Evolutionary conservation across 2,113 vertebrate genomes (phyloP).

Genomic region (Rhabdomys dilectus): DNA sequence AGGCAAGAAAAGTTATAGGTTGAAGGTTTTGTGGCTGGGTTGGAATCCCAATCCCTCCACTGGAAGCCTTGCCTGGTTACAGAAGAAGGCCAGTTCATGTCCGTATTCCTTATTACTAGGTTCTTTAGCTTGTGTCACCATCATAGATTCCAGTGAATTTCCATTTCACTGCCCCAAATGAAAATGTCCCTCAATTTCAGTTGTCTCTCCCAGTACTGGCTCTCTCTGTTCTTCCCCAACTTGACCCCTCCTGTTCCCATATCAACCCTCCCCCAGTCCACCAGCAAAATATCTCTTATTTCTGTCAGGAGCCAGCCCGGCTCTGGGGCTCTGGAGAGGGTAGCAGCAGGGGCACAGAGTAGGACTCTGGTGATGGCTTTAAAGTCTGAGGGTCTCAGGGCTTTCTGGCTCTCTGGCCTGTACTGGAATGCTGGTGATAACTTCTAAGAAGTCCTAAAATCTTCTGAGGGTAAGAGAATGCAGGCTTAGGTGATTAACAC

Average conservation of each 20-base stretch:
- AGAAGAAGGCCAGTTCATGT: not conserved
- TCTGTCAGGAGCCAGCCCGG: too few species aligned
- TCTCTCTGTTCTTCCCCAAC: not conserved
- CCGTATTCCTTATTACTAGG: not conserved
- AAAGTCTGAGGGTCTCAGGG: too few species aligned
- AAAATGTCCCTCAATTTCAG: not conserved
- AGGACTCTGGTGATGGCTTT: too few species aligned
- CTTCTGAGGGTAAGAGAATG: too few species aligned
- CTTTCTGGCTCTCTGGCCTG: too few species aligned
- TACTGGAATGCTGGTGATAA: too few species aligned
- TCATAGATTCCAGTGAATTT: not conserved
- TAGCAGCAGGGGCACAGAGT: too few species aligned
- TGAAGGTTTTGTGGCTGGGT: not conserved
- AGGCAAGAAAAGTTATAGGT: not conserved
- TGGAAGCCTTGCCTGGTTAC: not conserved
- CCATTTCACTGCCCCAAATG: not conserved
- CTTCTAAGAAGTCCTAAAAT: too few species aligned
- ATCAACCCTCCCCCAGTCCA: not conserved
- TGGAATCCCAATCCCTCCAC: not conserved
- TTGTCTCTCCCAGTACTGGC: too few species aligned
- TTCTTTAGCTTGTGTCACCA: not conserved
- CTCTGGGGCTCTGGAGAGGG: too few species aligned
- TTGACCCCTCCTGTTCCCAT: not conserved
- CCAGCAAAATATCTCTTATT: not conserved
- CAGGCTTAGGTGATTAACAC: too few species aligned